Conservation (phyloP, 2,113 vertebrate species). For the Microcebus tavaratra region DNA sequence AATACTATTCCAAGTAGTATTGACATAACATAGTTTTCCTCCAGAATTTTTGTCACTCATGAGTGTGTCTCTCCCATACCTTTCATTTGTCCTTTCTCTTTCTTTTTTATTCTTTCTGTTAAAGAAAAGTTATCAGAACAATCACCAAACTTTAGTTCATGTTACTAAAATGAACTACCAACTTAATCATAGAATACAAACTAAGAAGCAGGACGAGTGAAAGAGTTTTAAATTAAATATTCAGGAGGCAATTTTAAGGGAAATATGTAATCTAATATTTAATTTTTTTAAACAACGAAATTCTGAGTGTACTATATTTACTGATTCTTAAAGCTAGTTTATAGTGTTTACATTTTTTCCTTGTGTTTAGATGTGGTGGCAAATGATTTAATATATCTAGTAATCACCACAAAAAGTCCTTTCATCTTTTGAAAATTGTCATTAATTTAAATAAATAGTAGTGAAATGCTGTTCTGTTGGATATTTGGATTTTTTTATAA, state of each 20-base stretch:
- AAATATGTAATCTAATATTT: slow-evolving; percentile 76
- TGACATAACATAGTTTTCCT: slow-evolving; percentile 80
- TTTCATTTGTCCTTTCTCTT: slow-evolving; percentile 87
- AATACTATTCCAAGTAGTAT: slow-evolving; percentile 80
- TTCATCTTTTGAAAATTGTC: slow-evolving; percentile 81
- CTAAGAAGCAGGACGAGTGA: slow-evolving; percentile 78
- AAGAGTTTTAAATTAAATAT: slow-evolving; percentile 75
- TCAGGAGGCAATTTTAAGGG: slow-evolving; percentile 79
- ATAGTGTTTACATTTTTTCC: slow-evolving; percentile 70
- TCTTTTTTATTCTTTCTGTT: slow-evolving; percentile 86
- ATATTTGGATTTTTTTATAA: slow-evolving; percentile 67
- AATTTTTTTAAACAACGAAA: slow-evolving; percentile 79
- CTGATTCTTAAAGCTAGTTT: slow-evolving; percentile 79
- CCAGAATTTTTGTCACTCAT: slow-evolving; percentile 85
- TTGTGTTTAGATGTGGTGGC: slow-evolving; percentile 84
- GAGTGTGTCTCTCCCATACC: slow-evolving; percentile 87
- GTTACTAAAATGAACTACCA: slow-evolving; percentile 87
- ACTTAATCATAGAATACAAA: slow-evolving; percentile 76
- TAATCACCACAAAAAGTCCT: slow-evolving; percentile 73
- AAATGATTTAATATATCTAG: slow-evolving; percentile 78
- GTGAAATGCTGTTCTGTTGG: slow-evolving; percentile 80
- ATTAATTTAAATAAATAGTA: slow-evolving; percentile 71
- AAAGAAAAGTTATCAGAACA: slow-evolving; percentile 93
- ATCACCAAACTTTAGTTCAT: slow-evolving; percentile 92
- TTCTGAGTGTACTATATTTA: slow-evolving; percentile 75